Evolutionary conservation across 2,113 vertebrate genomes (phyloP), one percentile per base, ranked within the genome.

Genomic region (Psettodes erumei): DNA sequence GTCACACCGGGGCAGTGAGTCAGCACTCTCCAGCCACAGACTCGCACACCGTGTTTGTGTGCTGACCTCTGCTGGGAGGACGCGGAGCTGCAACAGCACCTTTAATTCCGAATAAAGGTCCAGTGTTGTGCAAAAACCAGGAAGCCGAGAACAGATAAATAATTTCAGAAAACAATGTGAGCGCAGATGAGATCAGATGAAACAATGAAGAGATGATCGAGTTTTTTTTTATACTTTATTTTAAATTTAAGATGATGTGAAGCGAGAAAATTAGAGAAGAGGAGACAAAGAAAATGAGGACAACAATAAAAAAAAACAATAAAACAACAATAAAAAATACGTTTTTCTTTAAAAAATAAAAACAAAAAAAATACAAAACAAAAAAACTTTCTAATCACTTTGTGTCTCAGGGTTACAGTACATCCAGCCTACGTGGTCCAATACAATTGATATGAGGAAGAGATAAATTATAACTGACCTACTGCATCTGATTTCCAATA

Each of bases 21-120:
- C 89, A 91, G 87, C 91, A 90, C 30, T 78, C 30, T 78, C 40
- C 35, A 2, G 30, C 4, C 56, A 28, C 8, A 6, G 6, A 68
- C n/a, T n/a, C n/a, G n/a, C 60, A 61, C 55, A 69, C 11, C 75
- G 75, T 54, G 54, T 69, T n/a, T 23, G 37, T 86, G 76, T 90
- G 10, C 86, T 85, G 91, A 13, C 88, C 81, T 75, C 90, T 93
- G 79, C 83, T 86, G 92, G 89, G 2, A 13, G 45, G 54, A 59
- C 1, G 15, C 4, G 2, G 58, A 60, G 16, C 30, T 77, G 23
- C 80, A 87, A 1, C 2, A 23, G 1, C 21, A 11, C 1, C 0
- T 9, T 8, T 18, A 19, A 12, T 13, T 12, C 37, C 9, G 3
- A 38, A 12, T 12, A 38, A 8, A 38, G 6, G 37, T 38, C 38